A percentile compares a stretch with the other conserved stretches of the same genome.
phyloP scores from a whole-genome alignment of 1,140 invertebrate genomes.

The Neodiprion lecontei region DNA sequence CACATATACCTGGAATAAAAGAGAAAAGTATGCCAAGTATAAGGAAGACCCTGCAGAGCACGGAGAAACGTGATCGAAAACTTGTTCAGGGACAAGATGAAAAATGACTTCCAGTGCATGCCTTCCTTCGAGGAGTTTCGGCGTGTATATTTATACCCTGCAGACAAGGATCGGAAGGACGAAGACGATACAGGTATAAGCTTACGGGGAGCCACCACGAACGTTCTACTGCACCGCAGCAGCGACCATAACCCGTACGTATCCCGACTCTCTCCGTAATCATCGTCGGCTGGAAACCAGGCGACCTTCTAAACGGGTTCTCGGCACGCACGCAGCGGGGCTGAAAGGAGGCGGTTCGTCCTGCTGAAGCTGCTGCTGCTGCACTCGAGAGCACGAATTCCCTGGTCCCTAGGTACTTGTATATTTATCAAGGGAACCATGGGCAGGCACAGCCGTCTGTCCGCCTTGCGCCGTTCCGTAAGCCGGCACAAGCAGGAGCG shows the following conservation, averaged over 20 bases:
- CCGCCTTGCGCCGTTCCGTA: neutral
- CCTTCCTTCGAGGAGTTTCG: too few species aligned
- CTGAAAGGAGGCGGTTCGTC: slow-evolving; percentile 17
- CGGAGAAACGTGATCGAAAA: too few species aligned
- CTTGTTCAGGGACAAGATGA: too few species aligned
- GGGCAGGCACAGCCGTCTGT: too few species aligned
- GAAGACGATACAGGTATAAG: neutral
- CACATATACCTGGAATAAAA: too few species aligned
- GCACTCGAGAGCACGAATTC: slow-evolving; percentile 1
- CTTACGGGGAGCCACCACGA: neutral
- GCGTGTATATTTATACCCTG: too few species aligned
- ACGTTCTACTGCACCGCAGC: neutral
- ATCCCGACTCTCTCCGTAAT: slow-evolving; percentile 30
- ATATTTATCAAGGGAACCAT: neutral
- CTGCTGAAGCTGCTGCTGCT: neutral
- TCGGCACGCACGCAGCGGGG: slow-evolving; percentile 21
- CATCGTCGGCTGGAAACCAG: slow-evolving; percentile 31
- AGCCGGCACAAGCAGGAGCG: neutral
- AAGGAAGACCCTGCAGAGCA: too few species aligned
- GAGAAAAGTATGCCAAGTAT: too few species aligned
- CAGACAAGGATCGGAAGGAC: too few species aligned
- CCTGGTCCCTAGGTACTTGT: neutral
- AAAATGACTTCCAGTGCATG: too few species aligned
- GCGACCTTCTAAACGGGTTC: slow-evolving; percentile 37
- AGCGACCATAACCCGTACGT: neutral